Base-by-base conservation (phyloP, 1,140 invertebrate species). In the Armadillidium nasatum region DNA sequence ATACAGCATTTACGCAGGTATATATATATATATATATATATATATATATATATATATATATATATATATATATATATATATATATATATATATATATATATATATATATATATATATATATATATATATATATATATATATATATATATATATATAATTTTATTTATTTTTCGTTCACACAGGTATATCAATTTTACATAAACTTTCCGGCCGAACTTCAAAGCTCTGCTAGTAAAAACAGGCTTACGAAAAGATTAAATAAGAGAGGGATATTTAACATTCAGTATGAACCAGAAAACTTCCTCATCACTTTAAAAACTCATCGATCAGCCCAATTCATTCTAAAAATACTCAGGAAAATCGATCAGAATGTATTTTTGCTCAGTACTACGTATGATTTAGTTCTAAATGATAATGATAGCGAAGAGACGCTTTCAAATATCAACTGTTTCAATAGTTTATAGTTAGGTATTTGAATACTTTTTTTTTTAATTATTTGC, bases 181-280 rank as follows among this genome's bases (percentile, higher is more conserved):
- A 78, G 77, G 43, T 78, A 7, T 71, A 78, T 60, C 77, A 78
- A 15, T 78, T 78, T 78, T 74, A 78, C 46, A 76, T 78, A 66
- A 66, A 75, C 21, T 73, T 76, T 43, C 77, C 74, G 22, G 44
- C 69, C 19, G 71, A 78, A 60, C 72, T 50, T 54, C 50, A 73
- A 23, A 73, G 72, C 46, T 73, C 44, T 73, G 21, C 22, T 13
- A 70, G 73, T 21, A 78, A 75, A 73, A 74, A 71, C 9, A 74
- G 74, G n/a, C 77, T 78, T 68, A 73, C 75, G 10, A 78, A 76
- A 44, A 70, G 77, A 11, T 75, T 78, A 13, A 46, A 67, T 22
- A 74, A 71, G 66, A 75, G 75, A 69, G 77, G 77, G 68, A 70
- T 78, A 43, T 71, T 71, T 4, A 43, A 73, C 54, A 74, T 78